Conservation (phyloP, 2,113 vertebrate genomes). For the Brevimyrus niger region DNA sequence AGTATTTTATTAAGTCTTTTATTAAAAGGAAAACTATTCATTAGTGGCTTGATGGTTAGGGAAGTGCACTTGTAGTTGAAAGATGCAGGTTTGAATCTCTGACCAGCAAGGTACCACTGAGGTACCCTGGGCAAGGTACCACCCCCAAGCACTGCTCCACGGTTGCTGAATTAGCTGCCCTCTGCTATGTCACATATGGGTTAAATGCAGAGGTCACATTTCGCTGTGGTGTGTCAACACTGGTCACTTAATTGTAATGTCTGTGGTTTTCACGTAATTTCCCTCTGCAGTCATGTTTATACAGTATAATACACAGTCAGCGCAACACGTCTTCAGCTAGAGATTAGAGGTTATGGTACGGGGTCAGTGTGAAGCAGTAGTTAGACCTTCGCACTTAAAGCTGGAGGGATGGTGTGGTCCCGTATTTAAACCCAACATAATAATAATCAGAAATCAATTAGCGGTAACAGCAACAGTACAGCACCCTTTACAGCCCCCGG, state of each 20-base stretch:
- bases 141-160: too few species aligned
- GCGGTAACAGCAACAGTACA: constrained; percentile 36
- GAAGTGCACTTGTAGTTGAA: too few species aligned
- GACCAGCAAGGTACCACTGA: too few species aligned
- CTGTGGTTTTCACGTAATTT: neutral
- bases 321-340: neutral
- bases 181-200: too few species aligned
- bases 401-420: neutral
- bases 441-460: constrained; percentile 29
- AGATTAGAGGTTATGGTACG: neutral
- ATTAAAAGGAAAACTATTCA: neutral
- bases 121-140: too few species aligned
- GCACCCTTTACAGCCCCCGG: neutral
- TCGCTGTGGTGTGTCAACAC: too few species aligned
- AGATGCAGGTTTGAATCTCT: too few species aligned
- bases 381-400: neutral
- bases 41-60: too few species aligned
- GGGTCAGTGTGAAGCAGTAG: neutral
- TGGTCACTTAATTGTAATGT: neutral
- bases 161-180: too few species aligned
- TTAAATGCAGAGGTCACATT: too few species aligned
- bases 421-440: neutral
- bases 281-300: neutral
- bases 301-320: neutral
- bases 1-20: too few species aligned